Evolutionary conservation across 2,797 vertebrate species (phyloP), one percentile per base, ranked within the genome.

Genomic region (Myotis findleyi): DNA sequence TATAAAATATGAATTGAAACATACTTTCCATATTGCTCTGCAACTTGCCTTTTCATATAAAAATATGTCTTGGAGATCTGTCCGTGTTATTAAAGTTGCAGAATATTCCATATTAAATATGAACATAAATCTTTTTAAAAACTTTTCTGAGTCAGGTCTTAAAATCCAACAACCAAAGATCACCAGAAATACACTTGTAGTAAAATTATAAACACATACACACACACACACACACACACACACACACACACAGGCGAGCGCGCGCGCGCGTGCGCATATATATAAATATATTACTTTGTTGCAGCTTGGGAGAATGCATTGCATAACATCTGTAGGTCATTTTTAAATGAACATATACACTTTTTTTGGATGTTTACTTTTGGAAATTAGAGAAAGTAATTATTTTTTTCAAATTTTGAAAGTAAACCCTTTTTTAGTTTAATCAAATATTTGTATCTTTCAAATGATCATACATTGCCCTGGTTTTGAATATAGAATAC

Each of bases 11-110:
- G 59, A 89, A 87, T 76, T 95, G 30, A 53, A 77, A 93, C 44
- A 71, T 80, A 44, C 23, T 91, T 76, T 94, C 44, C 33, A 62
- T 57, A 53, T 55, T 89, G 62, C 36, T 91, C 49, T 91, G n/a
- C 44, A 94, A 89, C 71, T 71, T 94, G 44, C 38, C 72, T 94
- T 96, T 89, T 89, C 76, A 81, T 76, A 62, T 90, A 84, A 95
- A 95, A 75, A 86, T 86, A 55, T 80, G 33, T 95, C 47, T 89
- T 83, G 13, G 53, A 73, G 72, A 89, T 57, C 36, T 94, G 38
- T 87, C 79, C 7, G 18, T 71, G 25, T 89, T 91, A 81, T 84
- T 89, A 94, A 89, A 97, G 30, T 75, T 95, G 49, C 66, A 81
- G 59, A 87, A 11, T 89, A 62, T 92, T 94, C 69, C 47, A 89